These are phyloP conservation scores for Drosophila siamana DNA, from an alignment of 2,888 invertebrate genomes.

Conservation along the genomic window DNA sequence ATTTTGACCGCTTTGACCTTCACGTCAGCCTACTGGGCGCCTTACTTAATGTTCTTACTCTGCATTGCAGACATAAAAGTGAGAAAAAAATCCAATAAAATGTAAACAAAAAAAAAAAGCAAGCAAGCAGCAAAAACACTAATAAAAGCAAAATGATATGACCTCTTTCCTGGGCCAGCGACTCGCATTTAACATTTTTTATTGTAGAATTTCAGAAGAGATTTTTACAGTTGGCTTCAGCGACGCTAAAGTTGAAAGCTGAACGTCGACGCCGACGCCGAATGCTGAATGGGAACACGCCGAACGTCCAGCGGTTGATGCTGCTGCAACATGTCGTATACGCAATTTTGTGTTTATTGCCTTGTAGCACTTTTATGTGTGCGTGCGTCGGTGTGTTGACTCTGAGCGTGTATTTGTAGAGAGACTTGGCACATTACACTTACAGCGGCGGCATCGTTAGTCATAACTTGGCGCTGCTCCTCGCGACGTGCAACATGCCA, in stretches of 20 bases:
- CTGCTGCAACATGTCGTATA: constrained; percentile 69
- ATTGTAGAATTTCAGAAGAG: constrained; percentile 59
- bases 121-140: constrained; percentile 48
- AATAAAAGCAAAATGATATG: constrained; percentile 71
- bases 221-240: constrained; percentile 53
- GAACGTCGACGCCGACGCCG: too few relatives aligned
- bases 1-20: constrained; percentile 68
- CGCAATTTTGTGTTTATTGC: constrained; percentile 72
- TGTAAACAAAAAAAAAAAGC: constrained; percentile 53
- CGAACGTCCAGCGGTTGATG: constrained; percentile 40
- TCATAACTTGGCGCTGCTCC: constrained; percentile 53
- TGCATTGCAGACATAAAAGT: constrained; percentile 60
- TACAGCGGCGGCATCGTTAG: constrained; percentile 29
- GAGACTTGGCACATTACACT: constrained; percentile 34
- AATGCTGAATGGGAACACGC: too few relatives aligned
- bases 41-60: constrained; percentile 46
- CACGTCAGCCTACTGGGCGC: constrained; percentile 43
- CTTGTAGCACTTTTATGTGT: constrained; percentile 62
- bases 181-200: constrained; percentile 58
- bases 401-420: neutral
- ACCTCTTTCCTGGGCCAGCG: constrained; percentile 56
- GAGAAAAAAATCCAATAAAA: constrained; percentile 52
- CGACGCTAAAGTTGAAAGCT: neutral
- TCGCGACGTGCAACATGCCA: constrained; percentile 20
- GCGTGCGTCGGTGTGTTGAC: neutral